Conservation (phyloP, 2,888 invertebrate species). For the Megastigmus dorsalis region DNA sequence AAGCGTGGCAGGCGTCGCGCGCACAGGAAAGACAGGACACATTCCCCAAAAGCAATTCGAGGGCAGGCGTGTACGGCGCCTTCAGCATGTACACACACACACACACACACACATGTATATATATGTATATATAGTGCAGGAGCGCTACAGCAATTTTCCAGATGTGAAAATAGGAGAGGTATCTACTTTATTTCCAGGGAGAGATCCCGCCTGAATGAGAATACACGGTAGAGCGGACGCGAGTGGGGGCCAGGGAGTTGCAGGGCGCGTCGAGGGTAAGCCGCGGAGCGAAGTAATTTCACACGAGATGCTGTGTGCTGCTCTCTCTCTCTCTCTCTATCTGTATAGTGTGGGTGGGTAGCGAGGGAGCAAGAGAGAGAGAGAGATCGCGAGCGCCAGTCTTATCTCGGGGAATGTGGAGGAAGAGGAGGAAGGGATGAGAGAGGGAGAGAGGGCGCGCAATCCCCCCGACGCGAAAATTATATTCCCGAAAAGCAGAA, state of each 20-base stretch:
- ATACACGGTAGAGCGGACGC: constrained; percentile 67
- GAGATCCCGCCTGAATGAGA: constrained; percentile 69
- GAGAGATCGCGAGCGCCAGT: constrained; percentile 53
- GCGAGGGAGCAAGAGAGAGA: constrained; percentile 56
- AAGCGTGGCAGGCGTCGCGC: neutral
- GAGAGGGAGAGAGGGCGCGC: constrained; percentile 55
- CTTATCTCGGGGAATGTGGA: constrained; percentile 69
- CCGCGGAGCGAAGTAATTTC: constrained; percentile 74
- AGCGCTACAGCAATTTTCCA: constrained; percentile 70
- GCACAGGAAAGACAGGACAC: neutral
- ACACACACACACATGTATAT: too few relatives aligned
- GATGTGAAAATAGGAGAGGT: constrained; percentile 72
- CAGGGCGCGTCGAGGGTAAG: constrained; percentile 70
- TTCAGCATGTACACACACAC: too few relatives aligned
- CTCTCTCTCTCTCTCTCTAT: too few relatives aligned
- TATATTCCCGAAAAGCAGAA: constrained; percentile 71
- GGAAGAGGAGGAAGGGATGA: constrained; percentile 56
- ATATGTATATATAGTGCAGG: too few relatives aligned
- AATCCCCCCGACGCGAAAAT: constrained; percentile 66
- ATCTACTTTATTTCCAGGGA: constrained; percentile 72
- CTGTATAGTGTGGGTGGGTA: too few relatives aligned
- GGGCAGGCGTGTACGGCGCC: too few relatives aligned
- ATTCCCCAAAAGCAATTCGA: constrained; percentile 45
- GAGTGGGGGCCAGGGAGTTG: constrained; percentile 62
- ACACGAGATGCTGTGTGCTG: constrained; percentile 67